Conservation (phyloP, 2,888 invertebrate genomes). For the Nineta flava region DNA sequence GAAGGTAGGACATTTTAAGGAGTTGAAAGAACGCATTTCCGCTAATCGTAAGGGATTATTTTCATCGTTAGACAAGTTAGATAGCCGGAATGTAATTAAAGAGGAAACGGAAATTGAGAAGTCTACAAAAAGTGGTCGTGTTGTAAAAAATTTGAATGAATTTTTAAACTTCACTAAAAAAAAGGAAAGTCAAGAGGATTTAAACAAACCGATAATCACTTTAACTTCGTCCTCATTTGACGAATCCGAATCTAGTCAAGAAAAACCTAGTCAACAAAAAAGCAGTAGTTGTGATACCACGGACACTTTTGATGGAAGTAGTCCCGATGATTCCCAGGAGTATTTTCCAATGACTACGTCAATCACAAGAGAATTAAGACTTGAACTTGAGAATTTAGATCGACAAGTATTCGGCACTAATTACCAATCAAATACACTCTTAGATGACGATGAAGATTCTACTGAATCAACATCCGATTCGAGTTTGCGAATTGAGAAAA, state of each 20-base stretch:
- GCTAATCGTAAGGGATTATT: constrained; percentile 35
- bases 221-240: constrained; percentile 30
- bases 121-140: constrained; percentile 28
- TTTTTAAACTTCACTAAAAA: constrained; percentile 63
- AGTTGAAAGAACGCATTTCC: constrained; percentile 36
- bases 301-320: constrained; percentile 39
- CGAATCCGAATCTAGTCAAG: constrained; percentile 30
- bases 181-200: constrained; percentile 23
- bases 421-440: constrained; percentile 16
- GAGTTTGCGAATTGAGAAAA: constrained; percentile 9
- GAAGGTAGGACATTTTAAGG: constrained; percentile 34
- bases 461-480: constrained; percentile 11
- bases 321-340: constrained; percentile 66
- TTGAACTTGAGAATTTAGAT: constrained; percentile 71
- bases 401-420: constrained; percentile 61
- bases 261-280: constrained; percentile 21
- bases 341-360: constrained; percentile 80
- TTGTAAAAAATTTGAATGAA: constrained; percentile 69
- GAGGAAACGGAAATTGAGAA: constrained; percentile 27
- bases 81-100: constrained; percentile 24
- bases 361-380: constrained; percentile 64
- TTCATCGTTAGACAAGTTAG: constrained; percentile 41
- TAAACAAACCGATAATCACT: constrained; percentile 29
- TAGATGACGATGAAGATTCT: constrained; percentile 12
- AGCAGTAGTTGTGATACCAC: constrained; percentile 21